These are phyloP conservation scores for Enteromius thamalakanensis DNA, from an alignment of 2,797 vertebrate species.

Conservation along the genomic window DNA sequence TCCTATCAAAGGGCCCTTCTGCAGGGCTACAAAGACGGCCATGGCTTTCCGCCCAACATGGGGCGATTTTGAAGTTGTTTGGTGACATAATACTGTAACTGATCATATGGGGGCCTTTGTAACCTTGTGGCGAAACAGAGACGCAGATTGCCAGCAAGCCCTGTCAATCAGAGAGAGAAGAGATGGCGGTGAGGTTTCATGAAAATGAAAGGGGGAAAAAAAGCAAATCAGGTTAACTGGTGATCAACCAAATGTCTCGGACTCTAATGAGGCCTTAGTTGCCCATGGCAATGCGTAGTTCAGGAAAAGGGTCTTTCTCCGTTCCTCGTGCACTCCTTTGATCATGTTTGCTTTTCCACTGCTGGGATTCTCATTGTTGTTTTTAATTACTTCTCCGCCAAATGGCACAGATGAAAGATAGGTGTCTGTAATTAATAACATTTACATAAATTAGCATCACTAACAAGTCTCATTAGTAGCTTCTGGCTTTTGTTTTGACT, in stretches of 20 bases:
- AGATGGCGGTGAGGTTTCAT: slow-evolving; percentile 85
- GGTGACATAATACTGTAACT: slow-evolving; percentile 67
- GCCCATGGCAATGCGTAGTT: slow-evolving; percentile 89
- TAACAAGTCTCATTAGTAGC: slow-evolving; percentile 98
- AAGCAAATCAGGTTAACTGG: slow-evolving; percentile 99
- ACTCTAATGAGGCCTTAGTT: slow-evolving; percentile 91
- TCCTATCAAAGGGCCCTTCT: slow-evolving; percentile 58
- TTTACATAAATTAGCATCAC: slow-evolving; percentile 99
- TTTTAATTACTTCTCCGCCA: slow-evolving; percentile 98
- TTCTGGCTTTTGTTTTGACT: slow-evolving; percentile 89
- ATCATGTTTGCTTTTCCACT: slow-evolving; percentile 90
- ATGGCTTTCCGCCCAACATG: slow-evolving; percentile 54
- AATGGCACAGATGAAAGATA: slow-evolving; percentile 99
- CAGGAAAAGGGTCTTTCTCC: slow-evolving; percentile 85
- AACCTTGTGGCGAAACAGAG: slow-evolving; percentile 74
- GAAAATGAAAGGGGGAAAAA: slow-evolving; percentile 74
- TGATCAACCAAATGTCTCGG: slow-evolving; percentile 94
- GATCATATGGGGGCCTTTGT: slow-evolving; percentile 76
- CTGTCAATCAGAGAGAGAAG: slow-evolving; percentile 80
- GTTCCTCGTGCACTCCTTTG: slow-evolving; percentile 88
- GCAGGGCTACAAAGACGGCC: slow-evolving; percentile 58
- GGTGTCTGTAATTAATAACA: slow-evolving; percentile 99
- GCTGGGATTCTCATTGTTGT: slow-evolving; percentile 90
- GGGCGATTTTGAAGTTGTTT: slow-evolving; percentile 57
- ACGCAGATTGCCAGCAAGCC: slow-evolving; percentile 84